Conservation (phyloP, 2,113 vertebrate genomes). For the Salminus brasiliensis region DNA sequence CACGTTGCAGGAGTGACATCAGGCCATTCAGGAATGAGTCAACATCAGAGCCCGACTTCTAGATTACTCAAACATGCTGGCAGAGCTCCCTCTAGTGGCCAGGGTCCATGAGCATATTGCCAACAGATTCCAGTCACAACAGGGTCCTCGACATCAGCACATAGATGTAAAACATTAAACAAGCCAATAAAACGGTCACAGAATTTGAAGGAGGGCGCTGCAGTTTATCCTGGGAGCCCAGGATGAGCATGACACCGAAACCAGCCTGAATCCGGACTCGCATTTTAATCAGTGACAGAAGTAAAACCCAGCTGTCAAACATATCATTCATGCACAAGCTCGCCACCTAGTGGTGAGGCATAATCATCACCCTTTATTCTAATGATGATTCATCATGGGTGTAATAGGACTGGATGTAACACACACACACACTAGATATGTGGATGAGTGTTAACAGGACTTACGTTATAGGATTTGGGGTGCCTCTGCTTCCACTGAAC, state of each 20-base stretch:
- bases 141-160: no score
- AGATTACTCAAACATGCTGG: neutral
- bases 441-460: conserved; percentile 46
- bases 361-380: neutral
- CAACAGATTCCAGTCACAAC: no score
- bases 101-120: no score
- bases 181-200: no score
- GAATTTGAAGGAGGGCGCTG: no score
- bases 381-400: no score
- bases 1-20: neutral
- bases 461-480: conserved; percentile 96
- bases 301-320: neutral
- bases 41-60: neutral
- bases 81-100: neutral
- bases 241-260: no score
- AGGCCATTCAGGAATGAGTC: neutral
- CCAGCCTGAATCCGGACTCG: no score
- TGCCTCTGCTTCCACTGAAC: conserved; percentile 99
- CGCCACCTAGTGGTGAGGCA: conserved; percentile 1
- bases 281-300: no score
- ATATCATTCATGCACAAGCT: neutral
- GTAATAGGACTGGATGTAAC: neutral
- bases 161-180: no score
- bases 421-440: neutral
- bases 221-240: no score